Percentiles rank a stretch among this genome's conserved stretches.
Conservation (phyloP, 2,888 invertebrate species). For the Chalcosyrphus nemorum region DNA sequence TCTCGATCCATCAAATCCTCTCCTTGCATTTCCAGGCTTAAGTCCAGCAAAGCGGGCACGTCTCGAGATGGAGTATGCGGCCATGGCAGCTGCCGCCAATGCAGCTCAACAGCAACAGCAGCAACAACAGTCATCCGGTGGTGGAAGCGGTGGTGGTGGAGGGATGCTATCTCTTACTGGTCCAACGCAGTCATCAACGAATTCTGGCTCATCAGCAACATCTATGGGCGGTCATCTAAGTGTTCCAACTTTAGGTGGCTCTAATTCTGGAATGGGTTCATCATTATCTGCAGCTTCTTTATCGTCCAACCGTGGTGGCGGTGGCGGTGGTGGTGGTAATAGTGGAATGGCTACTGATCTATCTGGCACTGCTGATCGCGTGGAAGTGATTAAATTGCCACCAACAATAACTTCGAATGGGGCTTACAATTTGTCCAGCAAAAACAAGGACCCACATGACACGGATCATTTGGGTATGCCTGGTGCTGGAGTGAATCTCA, state of each 20-base stretch:
- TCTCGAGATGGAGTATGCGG: constrained; percentile 82
- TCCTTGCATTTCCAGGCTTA: constrained; percentile 83
- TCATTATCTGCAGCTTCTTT: constrained; percentile 53
- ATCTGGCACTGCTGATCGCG: constrained; percentile 84
- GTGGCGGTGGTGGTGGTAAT: constrained; percentile 74
- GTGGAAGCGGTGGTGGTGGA: constrained; percentile 61
- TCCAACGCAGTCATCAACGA: constrained; percentile 74
- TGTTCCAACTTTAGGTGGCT: constrained; percentile 61
- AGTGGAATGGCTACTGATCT: constrained; percentile 76
- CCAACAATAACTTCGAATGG: constrained; percentile 85
- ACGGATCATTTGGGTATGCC: constrained; percentile 76
- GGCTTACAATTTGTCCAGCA: constrained; percentile 81
- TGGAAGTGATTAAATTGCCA: constrained; percentile 92
- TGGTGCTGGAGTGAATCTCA: constrained; percentile 80
- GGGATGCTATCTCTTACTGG: constrained; percentile 70
- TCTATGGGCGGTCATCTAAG: constrained; percentile 72
- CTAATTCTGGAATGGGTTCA: constrained; percentile 63
- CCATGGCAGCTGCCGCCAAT: constrained; percentile 80
- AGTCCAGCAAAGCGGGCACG: constrained; percentile 82
- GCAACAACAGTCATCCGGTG: constrained; percentile 74
- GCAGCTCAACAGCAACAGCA: constrained; percentile 80
- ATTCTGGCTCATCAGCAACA: constrained; percentile 67
- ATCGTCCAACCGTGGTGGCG: constrained; percentile 70
- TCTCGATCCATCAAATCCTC: constrained; percentile 86
- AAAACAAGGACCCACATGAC: constrained; percentile 80